Base-by-base conservation (phyloP, 2,888 invertebrate genomes). In the Tetragnatha montana region DNA sequence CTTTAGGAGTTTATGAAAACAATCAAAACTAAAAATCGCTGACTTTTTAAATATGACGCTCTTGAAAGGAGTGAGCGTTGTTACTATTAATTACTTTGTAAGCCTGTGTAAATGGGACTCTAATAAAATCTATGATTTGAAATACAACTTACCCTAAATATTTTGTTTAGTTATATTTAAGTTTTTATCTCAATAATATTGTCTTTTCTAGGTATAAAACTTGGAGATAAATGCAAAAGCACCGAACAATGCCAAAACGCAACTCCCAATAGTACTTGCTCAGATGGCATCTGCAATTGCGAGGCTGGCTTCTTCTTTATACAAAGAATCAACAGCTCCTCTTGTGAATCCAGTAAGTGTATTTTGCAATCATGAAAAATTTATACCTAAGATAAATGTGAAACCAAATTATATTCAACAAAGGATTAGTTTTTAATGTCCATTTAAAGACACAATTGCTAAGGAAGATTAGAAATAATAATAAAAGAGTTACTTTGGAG, bases 211-310 rank as follows among this genome's bases (percentile, higher is more conserved):
- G 90, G 84, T 60, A 51, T 84, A 22, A 79, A 75, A 35, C 47
- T 90, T 14, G 90, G 90, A 17, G 90, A 81, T 51, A 73, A 82
- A 22, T 90, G 90, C 70, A 80, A 76, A 78, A 84, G 19, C 21
- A 50, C 80, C 21, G 87, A 87, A 21, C 87, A 90, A 76, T 90
- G 90, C 79, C 80, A 87, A 71, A 81, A 71, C 60, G 14, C 69
- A 19, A 87, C 90, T 8, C 70, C 76, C 8, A 87, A 90, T 80
- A 90, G 87, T 50, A 88, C 87, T 51, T 91, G 91, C 75, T 86
- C 88, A 50, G 91, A 88, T 73, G 91, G 91, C 12, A 22, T 88
- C 17, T 91, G 91, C 71, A 51, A n/a, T 70, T 91, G 91, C 49
- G 60, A 74, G 8, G 70, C 78, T 10, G 88, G 86, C 21, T 91